Evolutionary conservation across 2,797 vertebrate species (phyloP), one percentile per base, ranked within the genome.

Genomic region (Poecile montanus): DNA sequence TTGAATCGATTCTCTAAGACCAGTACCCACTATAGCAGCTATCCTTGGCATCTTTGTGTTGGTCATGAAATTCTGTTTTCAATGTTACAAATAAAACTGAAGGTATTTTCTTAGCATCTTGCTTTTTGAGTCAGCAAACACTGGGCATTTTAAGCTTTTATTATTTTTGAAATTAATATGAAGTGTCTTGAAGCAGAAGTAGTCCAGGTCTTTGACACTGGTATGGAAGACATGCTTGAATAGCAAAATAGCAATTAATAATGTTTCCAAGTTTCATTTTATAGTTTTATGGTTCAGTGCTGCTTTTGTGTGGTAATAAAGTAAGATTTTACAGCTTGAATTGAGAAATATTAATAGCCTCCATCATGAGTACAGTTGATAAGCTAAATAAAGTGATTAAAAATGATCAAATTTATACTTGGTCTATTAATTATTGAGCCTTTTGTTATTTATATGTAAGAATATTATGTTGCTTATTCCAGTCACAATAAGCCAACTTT

Each of bases 171-270:
- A 82, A 80, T 83, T 38, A 80, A 58, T 95, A 44, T 2, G 2
- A 77, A 93, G 13, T 75, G 27, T 94, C 47, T 93, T 76, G 79
- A 81, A 88, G 74, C 48, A 79, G 84, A 19, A 92, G 67, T 85
- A 79, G 84, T 74, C 61, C 34, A 57, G 50, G 72, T 86, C 73
- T 95, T 88, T 92, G 84, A 91, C 42, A 21, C 27, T 84, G 50
- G 85, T 89, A 71, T 21, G 34, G 80, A 88, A 90, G 57, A 83
- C 18, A 36, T 44, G 18, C 54, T 90, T 95, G 88, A 86, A 73
- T 90, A 94, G 86, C 85, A 93, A 91, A 96, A 93, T 65, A 75
- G 25, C 88, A 86, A 77, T 95, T 95, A 96, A 88, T 96, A 88
- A 65, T 79, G 26, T 84, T 94, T 93, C 83, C 44, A 70, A 48